Conservation (phyloP, 2,113 vertebrate genomes). For the Coptodon rendalli region DNA sequence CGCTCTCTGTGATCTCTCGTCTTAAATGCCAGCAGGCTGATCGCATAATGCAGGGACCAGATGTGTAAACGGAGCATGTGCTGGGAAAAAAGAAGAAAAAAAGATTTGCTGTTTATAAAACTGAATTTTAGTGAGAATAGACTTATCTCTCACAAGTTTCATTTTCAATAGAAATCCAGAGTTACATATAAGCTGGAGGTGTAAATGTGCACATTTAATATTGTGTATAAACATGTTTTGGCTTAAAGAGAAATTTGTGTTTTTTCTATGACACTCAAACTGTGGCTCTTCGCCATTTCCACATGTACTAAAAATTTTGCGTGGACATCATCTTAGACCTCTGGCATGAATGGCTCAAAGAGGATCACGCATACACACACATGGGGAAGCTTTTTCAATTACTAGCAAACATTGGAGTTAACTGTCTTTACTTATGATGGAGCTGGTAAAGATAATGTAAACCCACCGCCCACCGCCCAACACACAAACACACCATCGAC, state of each 20-base stretch:
- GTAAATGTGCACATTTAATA: neutral
- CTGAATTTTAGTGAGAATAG: neutral
- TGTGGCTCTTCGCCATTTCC: neutral
- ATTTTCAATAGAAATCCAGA: neutral
- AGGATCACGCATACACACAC: neutral
- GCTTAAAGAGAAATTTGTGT: neutral
- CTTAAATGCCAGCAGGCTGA: neutral
- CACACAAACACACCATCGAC: neutral
- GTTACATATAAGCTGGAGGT: neutral
- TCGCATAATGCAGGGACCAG: neutral
- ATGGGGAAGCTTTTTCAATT: neutral
- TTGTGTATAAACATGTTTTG: neutral
- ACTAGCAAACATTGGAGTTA: neutral
- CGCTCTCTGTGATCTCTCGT: neutral
- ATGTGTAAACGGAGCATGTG: neutral
- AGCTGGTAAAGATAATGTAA: neutral
- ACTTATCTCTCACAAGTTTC: neutral
- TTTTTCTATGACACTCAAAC: neutral
- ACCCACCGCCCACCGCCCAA: neutral
- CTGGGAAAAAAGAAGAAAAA: accelerated
- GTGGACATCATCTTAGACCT: neutral
- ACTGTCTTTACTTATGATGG: neutral
- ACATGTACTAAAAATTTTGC: neutral
- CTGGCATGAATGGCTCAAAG: accelerated
- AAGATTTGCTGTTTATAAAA: neutral